These are phyloP conservation scores for Takifugu bimaculatus DNA, from an alignment of 2,113 vertebrate species.

Conservation along the genomic window DNA sequence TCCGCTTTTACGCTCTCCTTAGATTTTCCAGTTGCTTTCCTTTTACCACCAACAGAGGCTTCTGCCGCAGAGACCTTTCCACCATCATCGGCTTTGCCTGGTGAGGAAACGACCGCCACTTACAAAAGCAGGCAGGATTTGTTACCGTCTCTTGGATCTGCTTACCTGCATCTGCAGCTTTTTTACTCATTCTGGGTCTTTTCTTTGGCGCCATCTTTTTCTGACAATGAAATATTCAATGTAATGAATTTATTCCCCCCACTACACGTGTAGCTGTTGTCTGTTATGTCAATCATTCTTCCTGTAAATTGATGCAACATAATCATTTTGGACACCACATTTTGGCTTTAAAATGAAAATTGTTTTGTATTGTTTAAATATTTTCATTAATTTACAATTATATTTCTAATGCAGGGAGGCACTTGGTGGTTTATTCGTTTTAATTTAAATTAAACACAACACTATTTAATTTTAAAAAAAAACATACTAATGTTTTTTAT, in stretches of 20 bases:
- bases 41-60: conserved; percentile 28
- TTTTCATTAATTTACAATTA: too few species aligned
- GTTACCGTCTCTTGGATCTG: neutral
- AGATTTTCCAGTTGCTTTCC: conserved; percentile 45
- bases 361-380: too few species aligned
- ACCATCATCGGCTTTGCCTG: conserved; percentile 37
- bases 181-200: conserved; percentile 45
- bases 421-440: too few species aligned
- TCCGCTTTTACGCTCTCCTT: conserved; percentile 22
- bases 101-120: neutral
- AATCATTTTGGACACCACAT: too few species aligned
- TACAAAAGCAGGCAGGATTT: neutral
- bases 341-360: too few species aligned
- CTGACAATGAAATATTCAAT: conserved; percentile 16
- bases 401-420: too few species aligned
- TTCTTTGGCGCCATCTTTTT: conserved; percentile 72
- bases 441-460: too few species aligned
- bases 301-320: too few species aligned
- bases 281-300: too few species aligned
- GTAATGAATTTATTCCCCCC: neutral
- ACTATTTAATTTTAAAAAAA: too few species aligned
- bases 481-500: too few species aligned
- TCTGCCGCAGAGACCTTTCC: conserved; percentile 27
- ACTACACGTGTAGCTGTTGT: too few species aligned
- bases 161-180: conserved; percentile 56